phyloP scores from a whole-genome alignment of 2,113 vertebrate genomes.

The Neodontobutis hainanensis region DNA sequence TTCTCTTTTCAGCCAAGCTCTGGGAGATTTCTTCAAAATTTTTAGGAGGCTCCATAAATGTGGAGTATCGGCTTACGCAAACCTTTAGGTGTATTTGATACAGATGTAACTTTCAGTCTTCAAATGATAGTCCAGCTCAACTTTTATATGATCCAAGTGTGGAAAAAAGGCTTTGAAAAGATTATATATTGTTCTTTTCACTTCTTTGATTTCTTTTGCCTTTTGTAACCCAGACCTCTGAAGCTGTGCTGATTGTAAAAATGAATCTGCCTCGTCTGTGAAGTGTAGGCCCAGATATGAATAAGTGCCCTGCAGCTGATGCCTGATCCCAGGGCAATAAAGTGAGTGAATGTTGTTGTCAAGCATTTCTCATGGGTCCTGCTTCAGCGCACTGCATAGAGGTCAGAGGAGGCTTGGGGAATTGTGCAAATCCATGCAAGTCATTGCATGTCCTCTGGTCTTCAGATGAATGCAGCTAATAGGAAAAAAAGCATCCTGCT shows the following conservation, averaged over 20 bases:
- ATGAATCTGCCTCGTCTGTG: not conserved
- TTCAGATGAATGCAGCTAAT: constrained; percentile 28
- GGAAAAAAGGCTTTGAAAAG: constrained; percentile 40
- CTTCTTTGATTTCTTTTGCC: not conserved
- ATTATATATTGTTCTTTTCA: not conserved
- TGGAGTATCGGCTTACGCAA: constrained; percentile 55
- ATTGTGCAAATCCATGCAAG: constrained; percentile 57
- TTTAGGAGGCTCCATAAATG: constrained; percentile 55
- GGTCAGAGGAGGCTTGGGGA: constrained; percentile 49
- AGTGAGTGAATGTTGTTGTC: constrained; percentile 53
- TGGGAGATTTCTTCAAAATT: constrained; percentile 54
- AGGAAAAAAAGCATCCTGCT: constrained; percentile 16
- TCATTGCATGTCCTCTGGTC: constrained; percentile 39
- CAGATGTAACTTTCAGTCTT: constrained; percentile 55
- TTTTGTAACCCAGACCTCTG: constrained; percentile 9
- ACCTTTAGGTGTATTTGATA: constrained; percentile 55
- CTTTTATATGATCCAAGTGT: constrained; percentile 34
- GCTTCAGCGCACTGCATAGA: constrained; percentile 53
- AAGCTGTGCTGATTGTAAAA: constrained; percentile 1
- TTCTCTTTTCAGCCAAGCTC: constrained; percentile 47
- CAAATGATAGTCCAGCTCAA: constrained; percentile 30
- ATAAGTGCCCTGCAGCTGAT: constrained; percentile 42
- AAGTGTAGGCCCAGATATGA: constrained; percentile 1
- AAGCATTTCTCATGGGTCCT: constrained; percentile 51
- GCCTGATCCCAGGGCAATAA: constrained; percentile 32